Evolutionary conservation across 2,113 vertebrate species (phyloP), one percentile per base, ranked within the genome.

Genomic region (Periophthalmodon schlosseri): DNA sequence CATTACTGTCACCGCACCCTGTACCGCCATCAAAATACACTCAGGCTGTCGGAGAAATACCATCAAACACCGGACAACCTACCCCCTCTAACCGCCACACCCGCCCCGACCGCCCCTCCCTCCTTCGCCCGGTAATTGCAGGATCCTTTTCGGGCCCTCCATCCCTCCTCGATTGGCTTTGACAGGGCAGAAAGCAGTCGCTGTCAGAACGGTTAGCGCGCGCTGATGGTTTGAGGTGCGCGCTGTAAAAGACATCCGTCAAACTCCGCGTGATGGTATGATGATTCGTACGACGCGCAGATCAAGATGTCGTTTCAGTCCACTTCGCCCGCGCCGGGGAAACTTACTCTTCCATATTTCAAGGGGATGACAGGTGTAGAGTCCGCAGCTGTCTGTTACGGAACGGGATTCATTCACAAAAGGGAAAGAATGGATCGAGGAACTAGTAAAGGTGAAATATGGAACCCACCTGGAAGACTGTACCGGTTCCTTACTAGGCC

Each of bases 61-160:
- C 94, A 94, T 96, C 95, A 96, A 93, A 93, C 88, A 82, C 93
- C 93, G 57, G 89, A 93, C 93, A 94, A 94, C 90, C 93, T 13
- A 24, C 9, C 54, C 54, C 54, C 54, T 89, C 93, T 93, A 94
- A 94, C 91, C 93, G 91, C 83, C 80, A 65, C 71, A 33, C 61
- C 56, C 57, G 60, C 70, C 76, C 16, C 16, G 14, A 14, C 47
- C 10, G 11, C 83, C 82, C 70, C 74, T 47, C 66, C 56, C 49
- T 58, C 70, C 76, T 57, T 92, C 92, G 93, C 95, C 95, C 93
- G 91, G 84, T 98, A 98, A 99, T 97, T 96, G 96, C 91, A 86
- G 84, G 83, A 85, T 92, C 94, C 95, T 91, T 93, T 92, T 89
- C 91, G 81, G 79, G 94, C 92, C 87, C 72, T 33, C 68, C 79